Conservation (phyloP, 92 coral and sea anemone species). For the Micromussa lordhowensis region DNA sequence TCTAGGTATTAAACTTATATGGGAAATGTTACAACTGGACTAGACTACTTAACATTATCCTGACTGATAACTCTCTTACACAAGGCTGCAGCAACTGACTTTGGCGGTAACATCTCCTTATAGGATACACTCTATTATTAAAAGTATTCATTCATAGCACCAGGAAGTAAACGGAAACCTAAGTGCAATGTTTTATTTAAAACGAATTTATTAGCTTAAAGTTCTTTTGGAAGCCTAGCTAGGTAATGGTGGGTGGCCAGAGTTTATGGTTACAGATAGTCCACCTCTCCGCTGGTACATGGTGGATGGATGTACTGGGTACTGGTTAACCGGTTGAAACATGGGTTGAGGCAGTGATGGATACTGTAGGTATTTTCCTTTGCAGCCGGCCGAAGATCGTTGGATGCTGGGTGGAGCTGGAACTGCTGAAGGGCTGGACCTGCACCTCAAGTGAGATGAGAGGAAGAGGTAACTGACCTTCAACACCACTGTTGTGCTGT, state of each 20-base stretch:
- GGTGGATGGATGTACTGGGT: not conserved
- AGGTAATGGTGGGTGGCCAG: slow-evolving; percentile 3
- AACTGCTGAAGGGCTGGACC: slow-evolving; percentile 17
- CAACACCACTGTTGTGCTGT: not conserved
- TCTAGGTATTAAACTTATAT: not conserved
- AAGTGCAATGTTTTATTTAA: not conserved
- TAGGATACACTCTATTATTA: too few relatives aligned
- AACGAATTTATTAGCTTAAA: not conserved
- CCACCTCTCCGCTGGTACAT: too few relatives aligned
- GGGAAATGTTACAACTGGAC: slow-evolving; percentile 11
- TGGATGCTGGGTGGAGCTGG: slow-evolving; percentile 11
- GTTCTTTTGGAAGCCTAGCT: slow-evolving; percentile 40
- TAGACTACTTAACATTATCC: not conserved
- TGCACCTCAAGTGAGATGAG: slow-evolving; percentile 3
- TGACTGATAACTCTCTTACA: slow-evolving; percentile 1
- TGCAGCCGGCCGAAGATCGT: slow-evolving; percentile 12
- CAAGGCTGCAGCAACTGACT: slow-evolving; percentile 20
- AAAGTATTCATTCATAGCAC: too few relatives aligned
- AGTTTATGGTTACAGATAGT: slow-evolving; percentile 23
- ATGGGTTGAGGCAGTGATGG: not conserved
- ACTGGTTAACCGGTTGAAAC: slow-evolving; percentile 16
- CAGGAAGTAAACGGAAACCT: not conserved
- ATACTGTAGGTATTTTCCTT: slow-evolving; percentile 7
- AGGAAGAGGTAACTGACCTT: slow-evolving; percentile 4
- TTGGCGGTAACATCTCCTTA: not conserved